Percentiles rank a stretch among this genome's conserved stretches.
These are phyloP conservation scores for Scartelaos histophorus DNA, from an alignment of 2,113 vertebrate species.

Conservation along the genomic window DNA sequence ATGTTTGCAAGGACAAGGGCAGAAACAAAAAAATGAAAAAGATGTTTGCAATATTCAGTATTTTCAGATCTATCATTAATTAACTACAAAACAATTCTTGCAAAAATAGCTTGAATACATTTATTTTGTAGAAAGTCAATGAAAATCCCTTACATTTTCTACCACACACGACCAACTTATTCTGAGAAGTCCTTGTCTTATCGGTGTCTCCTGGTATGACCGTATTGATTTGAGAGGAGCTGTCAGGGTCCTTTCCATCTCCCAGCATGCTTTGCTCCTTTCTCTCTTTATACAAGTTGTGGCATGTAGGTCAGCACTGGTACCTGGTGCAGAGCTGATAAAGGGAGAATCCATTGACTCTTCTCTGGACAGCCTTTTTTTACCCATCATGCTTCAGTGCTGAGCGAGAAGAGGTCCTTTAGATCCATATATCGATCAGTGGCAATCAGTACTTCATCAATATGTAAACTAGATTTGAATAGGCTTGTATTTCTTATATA, in stretches of 20 bases:
- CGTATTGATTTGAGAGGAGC: neutral
- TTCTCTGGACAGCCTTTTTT: neutral
- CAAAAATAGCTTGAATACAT: neutral
- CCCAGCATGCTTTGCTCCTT: conserved; percentile 23
- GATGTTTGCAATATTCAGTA: no score
- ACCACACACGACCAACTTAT: neutral
- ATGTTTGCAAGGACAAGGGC: no score
- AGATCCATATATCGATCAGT: neutral
- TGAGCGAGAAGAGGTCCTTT: conserved; percentile 1
- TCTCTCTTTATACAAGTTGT: conserved; percentile 19
- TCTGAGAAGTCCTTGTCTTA: neutral
- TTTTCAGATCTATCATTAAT: no score
- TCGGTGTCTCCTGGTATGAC: neutral
- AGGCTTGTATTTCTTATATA: no score
- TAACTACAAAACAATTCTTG: neutral
- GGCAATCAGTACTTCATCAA: neutral
- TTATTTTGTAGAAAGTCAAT: neutral
- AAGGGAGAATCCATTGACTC: conserved; percentile 37
- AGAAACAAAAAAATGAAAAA: no score
- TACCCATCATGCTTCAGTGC: conserved; percentile 5
- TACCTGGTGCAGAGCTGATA: conserved; percentile 35
- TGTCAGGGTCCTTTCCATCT: conserved; percentile 14
- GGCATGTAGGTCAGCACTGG: conserved; percentile 50
- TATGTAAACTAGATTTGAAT: no score
- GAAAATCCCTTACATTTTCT: neutral